Percentiles rank a stretch among this genome's conserved stretches.
Evolutionary conservation across 2,113 vertebrate genomes (phyloP).

Genomic region (Mustela nigripes): DNA sequence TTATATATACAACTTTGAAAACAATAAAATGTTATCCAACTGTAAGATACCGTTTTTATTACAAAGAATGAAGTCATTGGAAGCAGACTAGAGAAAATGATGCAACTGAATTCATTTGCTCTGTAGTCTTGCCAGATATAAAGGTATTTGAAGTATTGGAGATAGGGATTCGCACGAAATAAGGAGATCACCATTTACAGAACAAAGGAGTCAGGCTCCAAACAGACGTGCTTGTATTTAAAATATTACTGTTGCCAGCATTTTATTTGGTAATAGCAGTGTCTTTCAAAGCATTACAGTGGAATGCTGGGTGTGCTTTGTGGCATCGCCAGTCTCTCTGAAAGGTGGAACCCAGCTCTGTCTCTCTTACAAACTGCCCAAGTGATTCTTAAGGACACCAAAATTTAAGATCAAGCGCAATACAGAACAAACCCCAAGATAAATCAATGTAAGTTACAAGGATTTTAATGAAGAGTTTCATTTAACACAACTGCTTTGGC

Average conservation of each 20-base stretch:
- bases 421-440: neutral
- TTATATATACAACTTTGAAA: neutral
- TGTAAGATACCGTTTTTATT: neutral
- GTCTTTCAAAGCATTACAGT: neutral
- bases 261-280: neutral
- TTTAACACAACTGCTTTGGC: neutral
- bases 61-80: constrained; percentile 50
- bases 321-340: neutral
- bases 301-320: neutral
- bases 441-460: neutral
- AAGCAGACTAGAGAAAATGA: constrained; percentile 49
- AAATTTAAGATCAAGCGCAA: neutral
- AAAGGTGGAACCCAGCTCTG: neutral
- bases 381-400: neutral
- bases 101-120: neutral
- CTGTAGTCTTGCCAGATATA: neutral
- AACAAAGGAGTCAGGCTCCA: neutral
- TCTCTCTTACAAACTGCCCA: neutral
- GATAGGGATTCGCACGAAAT: neutral
- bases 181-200: neutral
- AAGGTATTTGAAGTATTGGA: constrained; percentile 27
- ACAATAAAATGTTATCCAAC: constrained; percentile 11
- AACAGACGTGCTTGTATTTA: neutral
- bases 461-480: neutral
- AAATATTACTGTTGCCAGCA: neutral